Conservation (phyloP, 2,888 invertebrate species). For the Temnothorax ravouxi region DNA sequence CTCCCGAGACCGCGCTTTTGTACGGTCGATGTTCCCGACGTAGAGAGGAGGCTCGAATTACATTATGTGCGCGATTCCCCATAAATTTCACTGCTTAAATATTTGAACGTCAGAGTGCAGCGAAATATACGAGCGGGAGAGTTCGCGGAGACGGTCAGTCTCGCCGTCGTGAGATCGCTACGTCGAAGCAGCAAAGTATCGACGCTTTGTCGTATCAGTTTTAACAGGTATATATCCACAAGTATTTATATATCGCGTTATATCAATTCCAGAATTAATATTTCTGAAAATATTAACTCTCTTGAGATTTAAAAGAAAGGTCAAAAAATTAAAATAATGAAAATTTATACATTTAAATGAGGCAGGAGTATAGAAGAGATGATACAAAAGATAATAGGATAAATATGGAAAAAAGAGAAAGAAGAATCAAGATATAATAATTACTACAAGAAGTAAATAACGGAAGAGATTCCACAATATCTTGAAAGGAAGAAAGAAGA, state of each 20-base stretch:
- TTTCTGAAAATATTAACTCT: background rate
- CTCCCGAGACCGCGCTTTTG: slow-evolving; percentile 29
- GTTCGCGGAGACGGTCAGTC: background rate
- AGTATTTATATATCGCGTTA: background rate
- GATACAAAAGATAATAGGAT: too few relatives aligned
- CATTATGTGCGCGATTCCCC: slow-evolving; percentile 38
- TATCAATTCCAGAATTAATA: background rate
- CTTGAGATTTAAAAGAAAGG: background rate
- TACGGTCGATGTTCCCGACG: slow-evolving; percentile 27
- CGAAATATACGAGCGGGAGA: slow-evolving; percentile 10
- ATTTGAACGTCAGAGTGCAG: slow-evolving; percentile 44
- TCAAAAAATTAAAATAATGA: background rate
- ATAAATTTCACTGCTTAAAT: slow-evolving; percentile 51
- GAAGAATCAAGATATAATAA: too few relatives aligned
- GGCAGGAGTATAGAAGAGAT: too few relatives aligned
- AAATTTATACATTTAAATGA: background rate
- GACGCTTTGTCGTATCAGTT: background rate
- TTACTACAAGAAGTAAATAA: too few relatives aligned
- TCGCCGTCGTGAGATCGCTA: background rate
- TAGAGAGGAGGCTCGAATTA: slow-evolving; percentile 36
- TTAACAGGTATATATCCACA: background rate
- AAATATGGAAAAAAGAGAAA: too few relatives aligned
- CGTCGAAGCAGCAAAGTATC: background rate
- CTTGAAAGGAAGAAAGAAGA: too few relatives aligned
- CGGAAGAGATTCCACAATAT: too few relatives aligned